Evolutionary conservation across 1,140 invertebrate genomes (phyloP), one percentile per base, ranked within the genome.

Genomic region (Conus ventricosus): DNA sequence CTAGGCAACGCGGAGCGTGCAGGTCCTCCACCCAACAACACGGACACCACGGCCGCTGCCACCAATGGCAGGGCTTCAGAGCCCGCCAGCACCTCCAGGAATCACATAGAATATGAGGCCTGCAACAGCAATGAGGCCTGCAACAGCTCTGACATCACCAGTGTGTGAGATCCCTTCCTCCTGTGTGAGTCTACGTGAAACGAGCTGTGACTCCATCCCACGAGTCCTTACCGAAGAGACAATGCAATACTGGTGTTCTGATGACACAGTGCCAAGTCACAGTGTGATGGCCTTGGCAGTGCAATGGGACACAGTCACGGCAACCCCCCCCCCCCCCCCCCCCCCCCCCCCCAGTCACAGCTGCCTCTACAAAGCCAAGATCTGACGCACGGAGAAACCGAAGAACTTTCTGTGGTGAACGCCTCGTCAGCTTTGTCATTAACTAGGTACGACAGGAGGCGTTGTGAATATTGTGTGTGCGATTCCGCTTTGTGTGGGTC

Each of bases 41-140:
- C 51, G 6, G 75, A 39, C 71, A 71, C n/a, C 15, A 55, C 51
- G 10, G 51, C 25, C 4, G 71, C 53, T 15, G 67, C 15, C 23
- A n/a, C 51, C 39, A 71, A 76, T 20, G 84, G 57, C 2, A n/a
- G 57, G 71, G 20, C 86, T 5, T n/a, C 55, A 15, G n/a, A 81
- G 27, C 54, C 54, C 10, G 82, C 84, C 27, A 83, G 60, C 13
- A 78, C 85, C 3, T 54, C 57, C 17, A 25, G 88, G 57, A 88
- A 27, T 13, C 87, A 91, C 51, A 88, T 91, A 17, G 89, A 91
- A 20, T 91, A 91, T 63, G 75, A 91, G 78, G 78, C 86, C 51
- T 91, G 90, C 71, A 91, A 89, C 71, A 39, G 39, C 39, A 39
- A 91, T 63, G 75, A 91, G 78, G 78, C 86, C 51, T 91, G 90